Evolutionary conservation across 2,797 vertebrate genomes (phyloP).

Genomic region (Rhyacichthys aspro): DNA sequence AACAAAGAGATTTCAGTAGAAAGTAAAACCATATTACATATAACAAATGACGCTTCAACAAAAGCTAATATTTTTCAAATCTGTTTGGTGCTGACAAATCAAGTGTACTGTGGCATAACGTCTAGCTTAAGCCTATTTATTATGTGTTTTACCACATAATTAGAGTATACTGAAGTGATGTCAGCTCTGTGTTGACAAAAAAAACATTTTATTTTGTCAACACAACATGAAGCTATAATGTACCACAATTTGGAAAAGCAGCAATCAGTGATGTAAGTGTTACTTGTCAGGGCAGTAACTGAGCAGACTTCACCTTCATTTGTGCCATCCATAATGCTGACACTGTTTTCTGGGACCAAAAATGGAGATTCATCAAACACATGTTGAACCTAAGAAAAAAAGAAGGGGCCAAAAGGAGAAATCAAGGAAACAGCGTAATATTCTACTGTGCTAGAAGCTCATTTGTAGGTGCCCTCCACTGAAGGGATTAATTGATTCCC

Average conservation of each 20-base stretch:
- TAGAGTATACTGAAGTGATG: constrained; percentile 45
- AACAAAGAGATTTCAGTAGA: constrained; percentile 37
- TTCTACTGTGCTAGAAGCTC: constrained; percentile 61
- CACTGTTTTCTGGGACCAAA: constrained; percentile 87
- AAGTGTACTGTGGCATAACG: constrained; percentile 36
- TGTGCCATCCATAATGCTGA: constrained; percentile 93
- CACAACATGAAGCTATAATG: constrained; percentile 56
- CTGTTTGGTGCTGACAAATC: constrained; percentile 64
- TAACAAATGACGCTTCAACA: constrained; percentile 9
- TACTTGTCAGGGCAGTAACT: constrained; percentile 26
- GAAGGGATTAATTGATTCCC: constrained; percentile 69
- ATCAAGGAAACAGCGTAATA: constrained; percentile 31
- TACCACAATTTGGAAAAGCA: constrained; percentile 41
- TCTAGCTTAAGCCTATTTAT: constrained; percentile 15
- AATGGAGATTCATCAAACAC: constrained; percentile 95
- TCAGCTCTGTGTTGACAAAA: constrained; percentile 41
- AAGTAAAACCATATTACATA: constrained; percentile 23
- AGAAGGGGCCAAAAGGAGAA: not conserved
- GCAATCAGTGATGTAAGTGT: constrained; percentile 18
- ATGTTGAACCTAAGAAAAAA: constrained; percentile 82
- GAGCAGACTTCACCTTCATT: constrained; percentile 86
- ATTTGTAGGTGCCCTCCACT: constrained; percentile 56
- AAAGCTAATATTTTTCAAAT: constrained; percentile 18
- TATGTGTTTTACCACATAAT: constrained; percentile 54
- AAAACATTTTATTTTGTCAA: constrained; percentile 40